phyloP scores from a whole-genome alignment of 2,797 vertebrate species.

The Sciurus vulgaris region DNA sequence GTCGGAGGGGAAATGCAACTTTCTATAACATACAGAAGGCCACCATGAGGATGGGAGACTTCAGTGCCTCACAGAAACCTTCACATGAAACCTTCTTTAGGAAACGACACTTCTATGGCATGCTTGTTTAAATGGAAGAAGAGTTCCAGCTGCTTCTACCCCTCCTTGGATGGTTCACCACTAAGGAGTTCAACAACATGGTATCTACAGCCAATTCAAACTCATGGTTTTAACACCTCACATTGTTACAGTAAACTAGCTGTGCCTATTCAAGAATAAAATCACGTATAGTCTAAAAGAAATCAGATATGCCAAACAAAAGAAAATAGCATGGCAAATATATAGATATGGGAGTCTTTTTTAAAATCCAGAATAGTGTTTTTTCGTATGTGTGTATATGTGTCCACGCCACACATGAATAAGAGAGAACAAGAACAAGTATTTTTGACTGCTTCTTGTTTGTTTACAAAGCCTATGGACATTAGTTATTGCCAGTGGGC shows the following conservation, averaged over 20 bases:
- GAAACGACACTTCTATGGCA: background rate
- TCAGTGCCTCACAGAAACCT: background rate
- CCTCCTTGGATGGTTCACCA: background rate
- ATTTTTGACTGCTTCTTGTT: constrained; percentile 25
- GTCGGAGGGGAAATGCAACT: fast-evolving
- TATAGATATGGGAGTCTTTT: background rate
- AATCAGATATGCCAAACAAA: background rate
- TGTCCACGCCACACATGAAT: background rate
- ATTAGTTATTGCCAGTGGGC: background rate
- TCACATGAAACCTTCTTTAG: background rate
- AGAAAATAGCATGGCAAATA: background rate
- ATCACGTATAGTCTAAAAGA: background rate
- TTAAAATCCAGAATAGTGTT: background rate
- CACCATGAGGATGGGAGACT: background rate
- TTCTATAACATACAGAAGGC: background rate
- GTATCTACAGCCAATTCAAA: background rate
- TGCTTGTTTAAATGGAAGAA: background rate
- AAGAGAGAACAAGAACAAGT: background rate
- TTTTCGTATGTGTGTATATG: background rate
- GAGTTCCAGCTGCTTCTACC: background rate
- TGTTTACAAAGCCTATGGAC: constrained; percentile 72
- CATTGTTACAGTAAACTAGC: background rate
- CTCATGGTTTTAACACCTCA: background rate
- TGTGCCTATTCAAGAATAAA: background rate
- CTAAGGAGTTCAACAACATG: too few relatives aligned